These are phyloP conservation scores for Zelostemma sp. DNA, from an alignment of 1,140 invertebrate species.

Conservation along the genomic window DNA sequence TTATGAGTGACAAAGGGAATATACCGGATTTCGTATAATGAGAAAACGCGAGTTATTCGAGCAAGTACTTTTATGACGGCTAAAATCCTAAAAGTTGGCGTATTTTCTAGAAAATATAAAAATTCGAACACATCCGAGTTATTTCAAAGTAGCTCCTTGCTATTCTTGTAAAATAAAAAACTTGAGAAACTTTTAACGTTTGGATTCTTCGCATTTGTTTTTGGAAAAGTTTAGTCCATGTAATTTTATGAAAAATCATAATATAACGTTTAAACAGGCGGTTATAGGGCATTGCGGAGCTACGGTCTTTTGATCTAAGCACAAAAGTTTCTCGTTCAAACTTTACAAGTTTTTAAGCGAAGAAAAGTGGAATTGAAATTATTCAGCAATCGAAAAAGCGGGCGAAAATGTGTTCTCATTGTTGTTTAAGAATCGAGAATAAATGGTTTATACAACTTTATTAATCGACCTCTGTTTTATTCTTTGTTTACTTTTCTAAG, in stretches of 20 bases:
- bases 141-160: not conserved
- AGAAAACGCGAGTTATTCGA: conserved; percentile 11
- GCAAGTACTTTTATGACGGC: conserved; percentile 16
- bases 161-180: not conserved
- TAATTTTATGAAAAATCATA: not conserved
- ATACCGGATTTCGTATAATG: conserved; percentile 13
- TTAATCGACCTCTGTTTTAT: not conserved
- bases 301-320: conserved; percentile 8
- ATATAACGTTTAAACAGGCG: not conserved
- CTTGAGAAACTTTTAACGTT: conserved; percentile 4
- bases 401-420: conserved; percentile 6
- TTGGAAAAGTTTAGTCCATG: not conserved
- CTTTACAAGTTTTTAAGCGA: not conserved
- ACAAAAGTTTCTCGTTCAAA: conserved; percentile 8
- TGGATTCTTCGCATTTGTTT: no score
- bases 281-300: conserved; percentile 2
- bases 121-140: not conserved
- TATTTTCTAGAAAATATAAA: not conserved
- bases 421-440: not conserved
- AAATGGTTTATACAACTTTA: not conserved
- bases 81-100: conserved; percentile 2
- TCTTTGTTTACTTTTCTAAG: not conserved
- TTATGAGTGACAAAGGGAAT: conserved; percentile 21
- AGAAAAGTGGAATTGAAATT: conserved; percentile 22
- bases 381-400: conserved; percentile 14